Evolutionary conservation across 2,888 invertebrate species (phyloP), one percentile per base, ranked within the genome.

Genomic region (Eremobia ochroleuca): DNA sequence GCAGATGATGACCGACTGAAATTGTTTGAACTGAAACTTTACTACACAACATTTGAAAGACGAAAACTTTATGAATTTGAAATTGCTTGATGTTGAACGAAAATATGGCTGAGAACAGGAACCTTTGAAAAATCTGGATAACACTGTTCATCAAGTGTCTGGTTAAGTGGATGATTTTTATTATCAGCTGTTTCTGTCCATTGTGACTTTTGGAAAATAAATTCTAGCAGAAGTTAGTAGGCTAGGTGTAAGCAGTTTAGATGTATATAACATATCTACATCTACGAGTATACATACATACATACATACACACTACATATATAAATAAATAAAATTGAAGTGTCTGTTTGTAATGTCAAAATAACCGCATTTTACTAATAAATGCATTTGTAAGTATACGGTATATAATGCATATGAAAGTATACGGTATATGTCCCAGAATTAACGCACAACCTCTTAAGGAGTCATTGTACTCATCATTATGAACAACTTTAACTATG

Each of bases 1-100:
- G n/a, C n/a, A n/a, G n/a, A n/a, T n/a, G n/a, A n/a, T n/a, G n/a
- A 55, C 37, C 31, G 21, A 31, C 58, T 28, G 58, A 65, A 76
- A 72, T 76, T 72, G 34, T 61, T 83, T 55, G 31, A 18, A 66
- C 46, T 40, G 15, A n/a, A 64, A 75, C 25, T 81, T 79, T 64
- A 62, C 11, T 25, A 49, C 28, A 58, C 5, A 73, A 65, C 11
- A 59, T 73, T 73, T 49, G 52, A 5, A 28, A 79, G 52, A 34
- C 18, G 49, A 69, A 15, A 62, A 64, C 4, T 77, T 67, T 61
- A 68, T 34, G n/a, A 77, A n/a, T n/a, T n/a, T n/a, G n/a, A 55
- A 46, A 46, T 28, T 21, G 46, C 58, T n/a, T 21, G 25, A 28
- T 64, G 25, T 75, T 31, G 28, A n/a, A 31, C 18, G 15, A 46